Base-by-base conservation (phyloP, 2,113 vertebrate species). In the Anguilla rostrata region DNA sequence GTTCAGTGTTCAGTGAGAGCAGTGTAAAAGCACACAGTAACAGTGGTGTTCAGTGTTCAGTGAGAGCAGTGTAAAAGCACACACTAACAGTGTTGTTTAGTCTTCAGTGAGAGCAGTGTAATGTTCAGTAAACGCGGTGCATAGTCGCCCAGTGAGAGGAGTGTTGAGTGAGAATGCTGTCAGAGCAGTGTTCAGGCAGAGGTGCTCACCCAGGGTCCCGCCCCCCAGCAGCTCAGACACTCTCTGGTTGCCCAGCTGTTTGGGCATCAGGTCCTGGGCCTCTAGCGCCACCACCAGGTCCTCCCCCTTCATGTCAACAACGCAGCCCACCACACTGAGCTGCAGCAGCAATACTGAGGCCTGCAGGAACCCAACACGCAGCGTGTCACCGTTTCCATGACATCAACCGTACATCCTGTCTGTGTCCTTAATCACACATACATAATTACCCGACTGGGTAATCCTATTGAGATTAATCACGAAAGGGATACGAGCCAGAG, bases 271-370 rank as follows among this genome's bases (percentile, higher is more conserved):
- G 0, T 94, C 95, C 88, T 92, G 94, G 0, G 94, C 93, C 92
- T 97, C 96, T 29, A 97, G 84, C 87, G 97, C 96, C 82, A 98
- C 89, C 9, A 96, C 91, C 83, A 97, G 88, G 89, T 98, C 95
- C 78, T 98, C 96, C 15, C 96, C 97, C 75, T 89, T 96, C 5
- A 94, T 91, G 83, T 99, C 97, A 78, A 97, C 3, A 26, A 95
- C 95, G 53, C 96, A 95, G 79, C 94, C 94, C 12, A 97, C 91
- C 78, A 95, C 94, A 0, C 84, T 94, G 92, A 98, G 92, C 88
- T 95, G 92, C 91, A 99, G 83, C 84, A 98, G 86, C 7, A 99
- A 88, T 88, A 98, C 96, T 0, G 97, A 98, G 3, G 97, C 96
- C 98, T 99, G 92, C 0, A 91, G 82, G 7, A 90, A 53, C 12